Evolutionary conservation across 2,888 invertebrate species (phyloP), one percentile per base, ranked within the genome.

Genomic region (Leucophenga montana): DNA sequence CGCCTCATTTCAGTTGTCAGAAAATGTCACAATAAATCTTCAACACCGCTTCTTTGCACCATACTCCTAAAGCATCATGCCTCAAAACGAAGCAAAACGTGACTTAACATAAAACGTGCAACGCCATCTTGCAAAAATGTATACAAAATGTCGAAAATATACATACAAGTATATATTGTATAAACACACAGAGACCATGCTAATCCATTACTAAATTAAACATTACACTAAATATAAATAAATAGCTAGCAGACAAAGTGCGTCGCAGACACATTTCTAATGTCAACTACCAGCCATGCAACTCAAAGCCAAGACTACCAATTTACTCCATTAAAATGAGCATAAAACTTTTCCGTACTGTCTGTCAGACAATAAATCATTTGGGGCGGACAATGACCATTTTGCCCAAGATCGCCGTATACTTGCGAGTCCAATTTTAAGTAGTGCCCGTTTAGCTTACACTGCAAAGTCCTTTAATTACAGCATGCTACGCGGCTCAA

Each of bases 171-270:
- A 3, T 27, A 27, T 4, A 27, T 27, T 27, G 4, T 39, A 54
- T 20, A 13, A 20, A 20, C 53, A 53, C 53, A 20, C 22, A 53
- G 57, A 56, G 57, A 71, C 62, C 73, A 50, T 71, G 73, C 85
- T 86, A 86, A 86, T 86, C 85, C 86, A 86, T 86, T 86, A 86
- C 86, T 85, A 86, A 86, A 86, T 86, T 86, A 86, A 86, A 86
- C 86, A 85, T 80, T 75, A 75, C 78, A 79, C 80, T 82, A 81
- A 82, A 83, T 80, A 80, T 76, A 82, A 80, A 80, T 81, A 79
- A 82, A 83, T 82, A 83, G 80, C 83, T 78, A 77, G 59, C 66
- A 71, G 82, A 80, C 81, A 71, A 16, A 18, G 33, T 33, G 69
- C 74, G 76, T 5, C 4, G 16, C 6, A 50, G 18, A 50, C 14